Evolutionary conservation across 2,797 vertebrate species (phyloP).

Genomic region (Eulemur albifrons): DNA sequence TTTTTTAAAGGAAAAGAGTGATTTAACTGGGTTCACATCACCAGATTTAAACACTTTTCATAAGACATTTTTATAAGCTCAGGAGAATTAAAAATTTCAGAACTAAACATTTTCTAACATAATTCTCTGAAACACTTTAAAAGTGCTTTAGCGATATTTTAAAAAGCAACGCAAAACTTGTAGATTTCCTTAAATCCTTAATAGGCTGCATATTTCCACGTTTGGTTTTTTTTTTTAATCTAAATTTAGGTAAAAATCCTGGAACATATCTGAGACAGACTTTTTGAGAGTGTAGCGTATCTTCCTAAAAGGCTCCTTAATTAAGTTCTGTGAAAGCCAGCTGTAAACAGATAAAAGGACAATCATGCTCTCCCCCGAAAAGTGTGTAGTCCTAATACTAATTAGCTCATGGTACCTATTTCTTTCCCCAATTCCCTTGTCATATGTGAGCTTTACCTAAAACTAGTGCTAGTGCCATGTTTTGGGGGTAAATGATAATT

Average conservation of each 20-base stretch:
- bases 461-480: background rate
- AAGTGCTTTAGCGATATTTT: background rate
- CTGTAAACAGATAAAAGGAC: background rate
- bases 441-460: background rate
- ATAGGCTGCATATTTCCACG: background rate
- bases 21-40: background rate
- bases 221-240: background rate
- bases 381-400: background rate
- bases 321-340: background rate
- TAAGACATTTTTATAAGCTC: background rate
- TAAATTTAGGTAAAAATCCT: constrained; percentile 13
- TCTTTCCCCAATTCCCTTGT: background rate
- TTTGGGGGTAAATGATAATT: background rate
- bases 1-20: too few relatives aligned
- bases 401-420: background rate
- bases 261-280: background rate
- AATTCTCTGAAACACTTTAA: background rate
- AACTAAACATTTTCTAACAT: background rate
- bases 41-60: background rate
- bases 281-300: background rate
- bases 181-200: background rate
- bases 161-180: background rate
- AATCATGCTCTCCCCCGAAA: background rate
- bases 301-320: background rate
- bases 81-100: background rate